Evolutionary conservation across 2,797 vertebrate species (phyloP), one percentile per base, ranked within the genome.

Genomic region (Hippoglossus hippoglossus): DNA sequence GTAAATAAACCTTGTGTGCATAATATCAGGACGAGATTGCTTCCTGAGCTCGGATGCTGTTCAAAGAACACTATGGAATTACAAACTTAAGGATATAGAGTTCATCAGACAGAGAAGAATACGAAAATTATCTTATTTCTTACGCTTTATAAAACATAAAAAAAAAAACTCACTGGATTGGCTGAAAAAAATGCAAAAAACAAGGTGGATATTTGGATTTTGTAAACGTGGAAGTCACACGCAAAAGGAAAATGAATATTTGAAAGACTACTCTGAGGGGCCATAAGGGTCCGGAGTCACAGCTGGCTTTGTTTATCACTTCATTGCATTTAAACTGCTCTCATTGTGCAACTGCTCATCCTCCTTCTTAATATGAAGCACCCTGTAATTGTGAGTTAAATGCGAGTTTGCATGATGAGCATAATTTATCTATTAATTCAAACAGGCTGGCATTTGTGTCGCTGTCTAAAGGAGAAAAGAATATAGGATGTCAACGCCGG

Each of bases 371-470:
- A 81, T 64, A 46, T 26, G 63, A 81, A 67, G 31, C 16, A 62
- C 67, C 81, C 24, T 66, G 36, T 39, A 80, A 75, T 51, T 63
- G 19, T 26, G 56, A 72, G 39, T 51, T 65, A 58, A 71, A 68
- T 31, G 71, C 59, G 34, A 70, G 50, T 68, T 76, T 76, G 58
- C 39, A 65, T 50, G 6, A 54, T 55, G 25, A 62, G 53, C 80
- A 77, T 81, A 67, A 68, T 81, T 74, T 22, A 79, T 74, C 28
- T 49, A 47, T 26, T n/a, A 26, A 55, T 55, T 18, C 21, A 39
- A 44, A 49, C 49, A 12, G 57, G 34, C 28, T 59, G 25, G 25
- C 26, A 24, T 67, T 63, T 68, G 24, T 57, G 25, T 18, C n/a
- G 54, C 53, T 61, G 36, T 24, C 41, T 47, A 18, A 22, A 51